A percentile compares a stretch with the other conserved stretches of the same genome.
Conservation (phyloP, 2,113 vertebrate genomes). For the Petaurus breviceps region DNA sequence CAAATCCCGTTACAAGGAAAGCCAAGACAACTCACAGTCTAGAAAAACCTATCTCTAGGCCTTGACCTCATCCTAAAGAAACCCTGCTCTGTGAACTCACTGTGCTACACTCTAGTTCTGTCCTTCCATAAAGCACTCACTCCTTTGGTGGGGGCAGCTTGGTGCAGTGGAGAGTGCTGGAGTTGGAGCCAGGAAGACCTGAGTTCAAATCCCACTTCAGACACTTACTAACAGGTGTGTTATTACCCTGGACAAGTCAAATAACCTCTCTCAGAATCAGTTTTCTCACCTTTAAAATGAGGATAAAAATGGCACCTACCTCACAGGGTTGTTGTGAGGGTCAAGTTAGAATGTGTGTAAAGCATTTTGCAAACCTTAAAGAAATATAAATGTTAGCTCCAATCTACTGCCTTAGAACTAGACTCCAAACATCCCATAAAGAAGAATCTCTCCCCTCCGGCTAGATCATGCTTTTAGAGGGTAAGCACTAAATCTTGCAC, state of each 20-base stretch:
- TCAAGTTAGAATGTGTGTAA: background rate
- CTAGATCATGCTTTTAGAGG: background rate
- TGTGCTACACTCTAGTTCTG: background rate
- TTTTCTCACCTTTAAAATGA: background rate
- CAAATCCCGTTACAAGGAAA: constrained; percentile 73
- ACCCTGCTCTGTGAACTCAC: background rate
- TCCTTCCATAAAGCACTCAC: background rate
- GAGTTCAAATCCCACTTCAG: background rate
- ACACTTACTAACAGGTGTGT: background rate
- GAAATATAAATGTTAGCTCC: background rate
- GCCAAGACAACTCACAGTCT: background rate
- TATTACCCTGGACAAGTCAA: background rate
- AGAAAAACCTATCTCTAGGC: background rate
- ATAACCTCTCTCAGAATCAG: background rate
- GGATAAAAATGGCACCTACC: background rate
- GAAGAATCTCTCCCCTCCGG: background rate
- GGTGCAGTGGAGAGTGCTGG: background rate
- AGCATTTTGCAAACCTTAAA: background rate
- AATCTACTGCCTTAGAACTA: background rate
- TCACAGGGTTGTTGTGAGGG: background rate
- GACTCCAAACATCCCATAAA: background rate
- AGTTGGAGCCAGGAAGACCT: background rate
- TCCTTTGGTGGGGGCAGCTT: background rate
- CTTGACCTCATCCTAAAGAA: background rate
- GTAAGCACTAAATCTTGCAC: background rate